phyloP scores from a whole-genome alignment of 2,888 invertebrate species.

The Temnothorax rugatulus region DNA sequence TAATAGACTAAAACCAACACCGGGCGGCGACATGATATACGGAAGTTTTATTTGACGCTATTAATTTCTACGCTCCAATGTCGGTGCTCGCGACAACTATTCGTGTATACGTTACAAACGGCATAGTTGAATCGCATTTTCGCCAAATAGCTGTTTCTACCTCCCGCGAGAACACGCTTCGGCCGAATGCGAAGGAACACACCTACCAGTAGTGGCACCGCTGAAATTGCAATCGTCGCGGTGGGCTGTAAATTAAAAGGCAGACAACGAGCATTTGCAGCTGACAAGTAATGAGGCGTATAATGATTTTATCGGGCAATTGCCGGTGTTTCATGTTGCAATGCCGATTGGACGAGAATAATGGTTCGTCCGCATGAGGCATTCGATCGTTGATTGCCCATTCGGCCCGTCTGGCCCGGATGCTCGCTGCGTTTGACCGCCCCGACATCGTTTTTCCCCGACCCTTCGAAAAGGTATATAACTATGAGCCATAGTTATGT shows the following conservation, averaged over 20 bases:
- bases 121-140: constrained; percentile 36
- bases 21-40: not conserved
- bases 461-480: constrained; percentile 37
- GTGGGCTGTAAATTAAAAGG: constrained; percentile 74
- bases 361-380: constrained; percentile 75
- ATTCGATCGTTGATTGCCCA: constrained; percentile 77
- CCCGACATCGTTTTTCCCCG: constrained; percentile 67
- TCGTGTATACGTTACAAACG: constrained; percentile 12
- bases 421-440: constrained; percentile 75
- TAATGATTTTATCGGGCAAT: constrained; percentile 81
- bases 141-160: constrained; percentile 10
- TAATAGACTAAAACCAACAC: not conserved
- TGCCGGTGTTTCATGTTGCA: constrained; percentile 79
- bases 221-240: constrained; percentile 62
- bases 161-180: constrained; percentile 23
- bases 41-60: not conserved
- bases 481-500: constrained; percentile 25
- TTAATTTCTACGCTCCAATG: constrained; percentile 10
- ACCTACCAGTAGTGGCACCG: not conserved
- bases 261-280: constrained; percentile 74
- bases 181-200: constrained; percentile 32
- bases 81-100: not conserved
- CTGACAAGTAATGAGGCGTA: constrained; percentile 81
- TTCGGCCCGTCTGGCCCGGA: constrained; percentile 74
- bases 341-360: constrained; percentile 80